A percentile compares a stretch with the other conserved stretches of the same genome.
Evolutionary conservation across 2,113 vertebrate genomes (phyloP).

Genomic region (Cryptoleucopteryx plumbea): DNA sequence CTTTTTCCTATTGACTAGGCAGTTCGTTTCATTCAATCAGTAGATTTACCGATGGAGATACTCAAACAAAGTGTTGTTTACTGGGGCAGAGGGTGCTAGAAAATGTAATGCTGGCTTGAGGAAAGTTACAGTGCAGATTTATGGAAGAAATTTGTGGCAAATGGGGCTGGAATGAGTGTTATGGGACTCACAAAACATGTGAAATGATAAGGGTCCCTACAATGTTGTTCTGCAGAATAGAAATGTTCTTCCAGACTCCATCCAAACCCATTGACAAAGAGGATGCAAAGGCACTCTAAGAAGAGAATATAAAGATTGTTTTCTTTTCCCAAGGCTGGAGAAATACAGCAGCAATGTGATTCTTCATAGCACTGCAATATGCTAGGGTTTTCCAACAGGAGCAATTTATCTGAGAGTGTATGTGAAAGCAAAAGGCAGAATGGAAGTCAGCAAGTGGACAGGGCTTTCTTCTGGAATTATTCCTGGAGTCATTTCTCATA

Average conservation of each 20-base stretch:
- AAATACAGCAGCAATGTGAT: not conserved
- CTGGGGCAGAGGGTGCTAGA: not conserved
- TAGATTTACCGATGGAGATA: not conserved
- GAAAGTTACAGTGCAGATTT: not conserved
- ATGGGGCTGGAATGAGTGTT: not conserved
- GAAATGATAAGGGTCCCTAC: not conserved
- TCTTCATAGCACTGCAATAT: not conserved
- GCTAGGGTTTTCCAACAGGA: slow-evolving; percentile 20
- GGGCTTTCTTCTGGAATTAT: slow-evolving; percentile 51
- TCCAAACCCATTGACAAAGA: not conserved
- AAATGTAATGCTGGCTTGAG: not conserved
- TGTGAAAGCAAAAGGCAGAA: slow-evolving; percentile 33
- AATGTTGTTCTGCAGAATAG: not conserved
- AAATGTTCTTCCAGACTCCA: not conserved
- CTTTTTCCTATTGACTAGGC: slow-evolving; percentile 41
- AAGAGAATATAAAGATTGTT: not conserved
- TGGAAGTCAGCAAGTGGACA: slow-evolving; percentile 55
- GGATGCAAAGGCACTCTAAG: not conserved
- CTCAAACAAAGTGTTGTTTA: not conserved
- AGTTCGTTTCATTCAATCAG: not conserved
- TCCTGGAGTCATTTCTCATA: slow-evolving; percentile 44
- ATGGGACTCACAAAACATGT: not conserved
- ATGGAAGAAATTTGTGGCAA: not conserved
- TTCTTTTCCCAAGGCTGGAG: slow-evolving; percentile 2
- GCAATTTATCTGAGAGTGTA: slow-evolving; percentile 19